A percentile compares a stretch with the other conserved stretches of the same genome.
Conservation (phyloP, 2,797 vertebrate species). For the Knipowitschia caucasica region DNA sequence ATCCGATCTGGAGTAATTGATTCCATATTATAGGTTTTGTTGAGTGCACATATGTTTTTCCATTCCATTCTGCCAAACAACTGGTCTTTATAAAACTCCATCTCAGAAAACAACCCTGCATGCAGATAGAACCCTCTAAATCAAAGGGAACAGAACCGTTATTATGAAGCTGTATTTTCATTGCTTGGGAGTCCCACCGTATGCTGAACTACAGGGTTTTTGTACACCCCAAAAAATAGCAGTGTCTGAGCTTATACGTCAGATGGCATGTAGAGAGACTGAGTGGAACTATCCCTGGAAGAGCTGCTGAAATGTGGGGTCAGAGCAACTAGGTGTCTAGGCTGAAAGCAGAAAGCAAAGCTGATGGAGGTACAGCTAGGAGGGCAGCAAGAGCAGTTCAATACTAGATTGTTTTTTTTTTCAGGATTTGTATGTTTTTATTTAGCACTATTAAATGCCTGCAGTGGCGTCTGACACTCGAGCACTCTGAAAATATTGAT, state of each 20-base stretch:
- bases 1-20: too few relatives aligned
- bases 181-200: background rate
- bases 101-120: too few relatives aligned
- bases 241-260: constrained; percentile 41
- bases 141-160: too few relatives aligned
- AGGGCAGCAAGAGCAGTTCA: constrained; percentile 34
- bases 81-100: too few relatives aligned
- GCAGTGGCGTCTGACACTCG: constrained; percentile 39
- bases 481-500: constrained; percentile 51
- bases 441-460: constrained; percentile 39
- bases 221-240: constrained; percentile 21
- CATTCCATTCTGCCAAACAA: too few relatives aligned
- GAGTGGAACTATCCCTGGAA: constrained; percentile 40
- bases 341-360: constrained; percentile 43
- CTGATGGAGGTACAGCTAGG: constrained; percentile 27
- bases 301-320: constrained; percentile 38
- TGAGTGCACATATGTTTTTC: too few relatives aligned
- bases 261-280: constrained; percentile 24
- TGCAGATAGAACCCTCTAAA: too few relatives aligned
- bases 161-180: too few relatives aligned
- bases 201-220: background rate
- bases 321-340: constrained; percentile 43
- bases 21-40: too few relatives aligned
- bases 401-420: too few relatives aligned
- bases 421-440: constrained; percentile 29